Percentiles rank a stretch among this genome's conserved stretches.
Conservation (phyloP, 2,797 vertebrate species). For the Onychomys leucogaster region DNA sequence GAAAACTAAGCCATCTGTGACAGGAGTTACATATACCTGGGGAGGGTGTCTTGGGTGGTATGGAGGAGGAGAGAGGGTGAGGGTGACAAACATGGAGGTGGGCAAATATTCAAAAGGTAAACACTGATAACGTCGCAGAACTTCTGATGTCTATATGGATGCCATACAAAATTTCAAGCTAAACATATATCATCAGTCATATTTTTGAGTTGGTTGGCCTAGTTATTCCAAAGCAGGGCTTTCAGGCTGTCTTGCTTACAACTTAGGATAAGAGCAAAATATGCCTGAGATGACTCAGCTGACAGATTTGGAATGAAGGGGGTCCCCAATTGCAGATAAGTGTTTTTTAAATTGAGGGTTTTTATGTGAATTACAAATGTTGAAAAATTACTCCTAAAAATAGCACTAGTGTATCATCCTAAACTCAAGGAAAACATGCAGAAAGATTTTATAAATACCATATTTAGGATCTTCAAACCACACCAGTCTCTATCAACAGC, state of each 20-base stretch:
- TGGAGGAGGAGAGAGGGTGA: not conserved
- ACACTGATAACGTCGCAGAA: not conserved
- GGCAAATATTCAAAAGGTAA: not conserved
- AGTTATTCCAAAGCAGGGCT: not conserved
- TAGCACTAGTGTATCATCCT: not conserved
- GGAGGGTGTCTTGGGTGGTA: not conserved
- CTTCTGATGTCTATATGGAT: not conserved
- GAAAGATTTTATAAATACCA: conserved; percentile 12
- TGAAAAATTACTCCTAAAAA: conserved; percentile 58
- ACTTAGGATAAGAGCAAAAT: not conserved
- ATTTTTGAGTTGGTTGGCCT: not conserved
- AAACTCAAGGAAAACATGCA: conserved; percentile 33
- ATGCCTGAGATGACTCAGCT: not conserved
- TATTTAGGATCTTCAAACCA: conserved; percentile 40
- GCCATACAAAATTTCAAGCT: not conserved
- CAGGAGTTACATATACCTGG: not conserved
- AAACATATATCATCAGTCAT: not conserved
- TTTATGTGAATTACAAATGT: not conserved
- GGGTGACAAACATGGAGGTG: not conserved
- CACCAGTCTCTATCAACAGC: not conserved
- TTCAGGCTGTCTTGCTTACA: not conserved
- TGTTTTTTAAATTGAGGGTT: conserved; percentile 54
- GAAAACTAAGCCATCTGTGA: not conserved
- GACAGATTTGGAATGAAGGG: not conserved
- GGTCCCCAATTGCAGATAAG: not conserved